Evolutionary conservation across 2,797 vertebrate species (phyloP), one percentile per base, ranked within the genome.

Genomic region (Knipowitschia caucasica): DNA sequence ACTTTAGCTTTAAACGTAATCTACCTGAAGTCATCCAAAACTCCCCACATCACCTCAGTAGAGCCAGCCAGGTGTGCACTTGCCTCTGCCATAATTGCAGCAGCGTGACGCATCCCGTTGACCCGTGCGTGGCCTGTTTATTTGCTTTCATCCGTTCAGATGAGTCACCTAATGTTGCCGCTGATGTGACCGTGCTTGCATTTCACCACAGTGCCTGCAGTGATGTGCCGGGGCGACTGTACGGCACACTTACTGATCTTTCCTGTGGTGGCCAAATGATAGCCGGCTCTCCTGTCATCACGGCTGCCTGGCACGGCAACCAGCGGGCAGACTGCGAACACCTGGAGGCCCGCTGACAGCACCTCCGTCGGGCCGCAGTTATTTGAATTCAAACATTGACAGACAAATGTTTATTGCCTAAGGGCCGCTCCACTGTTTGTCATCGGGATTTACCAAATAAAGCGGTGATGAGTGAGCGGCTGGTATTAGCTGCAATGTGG

Each of bases 261-360:
- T 72, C 51, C 60, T 59, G 68, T 10, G 73, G 71, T 73, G 56
- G 59, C 67, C 68, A 83, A 80, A 85, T 81, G 65, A 85, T 80
- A 82, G 64, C 71, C 68, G 39, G 42, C 1, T 50, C 61, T 59
- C 66, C 77, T 80, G 69, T 81, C 75, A 83, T 82, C 80, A 62
- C 40, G 26, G 51, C 30, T 47, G 69, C 39, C 58, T 71, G 0
- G 58, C 77, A 76, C 24, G 57, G 56, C 65, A 82, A 47, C 56
- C 45, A 15, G 36, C n/a, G 59, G 56, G 42, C 57, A 67, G 70
- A 76, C 65, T 67, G 74, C 30, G 69, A 78, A 79, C 80, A 78
- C 81, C 80, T 80, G 75, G 76, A 78, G 80, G 71, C 34, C 46
- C 14, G 23, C 70, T 71, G 27, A 20, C 73, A 25, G 12, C 64